phyloP scores from a whole-genome alignment of 2,888 invertebrate species.

The Kuschelorhynchus macadamiae region DNA sequence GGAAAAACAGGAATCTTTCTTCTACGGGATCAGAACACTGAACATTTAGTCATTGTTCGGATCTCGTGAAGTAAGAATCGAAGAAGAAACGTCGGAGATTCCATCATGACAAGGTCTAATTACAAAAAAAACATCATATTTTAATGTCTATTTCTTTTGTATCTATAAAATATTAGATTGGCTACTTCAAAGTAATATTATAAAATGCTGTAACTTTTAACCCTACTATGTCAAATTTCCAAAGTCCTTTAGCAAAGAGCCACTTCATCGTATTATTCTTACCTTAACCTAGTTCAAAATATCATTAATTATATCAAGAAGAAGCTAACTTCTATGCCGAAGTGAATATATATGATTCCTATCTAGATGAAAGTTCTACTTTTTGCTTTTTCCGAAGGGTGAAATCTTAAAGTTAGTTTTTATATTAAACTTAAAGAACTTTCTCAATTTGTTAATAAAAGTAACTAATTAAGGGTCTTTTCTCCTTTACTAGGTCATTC shows the following conservation, averaged over 20 bases:
- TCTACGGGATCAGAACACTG: too few species aligned
- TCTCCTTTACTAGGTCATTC: slow-evolving; percentile 12
- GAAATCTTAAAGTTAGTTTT: slow-evolving; percentile 24
- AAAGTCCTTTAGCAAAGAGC: slow-evolving; percentile 10
- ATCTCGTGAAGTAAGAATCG: too few species aligned
- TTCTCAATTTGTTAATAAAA: slow-evolving; percentile 14
- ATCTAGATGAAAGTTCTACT: slow-evolving; percentile 6
- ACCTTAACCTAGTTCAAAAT: slow-evolving; percentile 44
- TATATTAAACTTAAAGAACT: slow-evolving; percentile 18
- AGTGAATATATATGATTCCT: slow-evolving; percentile 34
- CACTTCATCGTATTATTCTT: slow-evolving; percentile 25
- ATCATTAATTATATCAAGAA: slow-evolving; percentile 38
- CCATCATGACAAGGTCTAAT: too few species aligned
- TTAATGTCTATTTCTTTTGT: too few species aligned
- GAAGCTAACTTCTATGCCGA: slow-evolving; percentile 30
- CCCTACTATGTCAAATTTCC: too few species aligned
- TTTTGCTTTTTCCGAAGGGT: slow-evolving; percentile 13
- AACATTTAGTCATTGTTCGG: too few species aligned
- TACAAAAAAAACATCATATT: too few species aligned
- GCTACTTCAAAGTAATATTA: too few species aligned
- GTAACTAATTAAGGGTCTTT: slow-evolving; percentile 16
- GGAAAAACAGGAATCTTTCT: too few species aligned
- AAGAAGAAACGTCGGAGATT: too few species aligned
- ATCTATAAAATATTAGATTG: too few species aligned
- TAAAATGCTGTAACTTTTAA: too few species aligned